Base-by-base conservation (phyloP, 2,113 vertebrate species). In the Pangasianodon gigas region DNA sequence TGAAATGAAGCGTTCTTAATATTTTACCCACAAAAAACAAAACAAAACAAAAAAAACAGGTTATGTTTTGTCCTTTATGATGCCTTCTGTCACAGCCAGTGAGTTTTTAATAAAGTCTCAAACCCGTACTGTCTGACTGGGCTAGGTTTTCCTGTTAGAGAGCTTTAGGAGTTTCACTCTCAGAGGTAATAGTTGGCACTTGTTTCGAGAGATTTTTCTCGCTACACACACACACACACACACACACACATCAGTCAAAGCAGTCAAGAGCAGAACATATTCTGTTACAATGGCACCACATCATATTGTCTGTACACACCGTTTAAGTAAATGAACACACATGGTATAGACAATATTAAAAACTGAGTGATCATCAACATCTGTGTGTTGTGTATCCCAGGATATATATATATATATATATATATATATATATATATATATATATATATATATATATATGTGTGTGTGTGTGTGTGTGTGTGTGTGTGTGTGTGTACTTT, bases 121-220 rank as follows among this genome's bases (percentile, higher is more conserved):
- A 1, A 75, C 1, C 1, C 1, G 54, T 19, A 60, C 6, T 84
- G 21, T 69, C 1, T 67, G 58, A 79, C 21, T 80, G 75, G 21
- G 46, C 44, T 32, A 56, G 16, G 46, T 54, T 7, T 7, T n/a
- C 77, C 87, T 54, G 19, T 41, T 3, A 4, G 4, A 10, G 21
- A 48, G 44, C 0, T 29, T 51, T 60, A 46, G 26, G 52, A 24
- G 8, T 81, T 62, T 88, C 54, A 46, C 26, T 60, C 14, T 65
- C 4, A 41, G 29, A 67, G 77, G 58, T 87, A 11, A 87, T 80
- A 46, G 54, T 32, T 69, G 87, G 46, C 18, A 65, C 52, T 88
- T 62, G 44, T 52, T 81, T 88, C 56, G 67, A 13, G 46, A 69
- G 44, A 37, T 26, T 29, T 82, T 65, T 88, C 6, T 37, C n/a